Evolutionary conservation across 2,888 invertebrate genomes (phyloP).

Genomic region (Drosophila infuscata): DNA sequence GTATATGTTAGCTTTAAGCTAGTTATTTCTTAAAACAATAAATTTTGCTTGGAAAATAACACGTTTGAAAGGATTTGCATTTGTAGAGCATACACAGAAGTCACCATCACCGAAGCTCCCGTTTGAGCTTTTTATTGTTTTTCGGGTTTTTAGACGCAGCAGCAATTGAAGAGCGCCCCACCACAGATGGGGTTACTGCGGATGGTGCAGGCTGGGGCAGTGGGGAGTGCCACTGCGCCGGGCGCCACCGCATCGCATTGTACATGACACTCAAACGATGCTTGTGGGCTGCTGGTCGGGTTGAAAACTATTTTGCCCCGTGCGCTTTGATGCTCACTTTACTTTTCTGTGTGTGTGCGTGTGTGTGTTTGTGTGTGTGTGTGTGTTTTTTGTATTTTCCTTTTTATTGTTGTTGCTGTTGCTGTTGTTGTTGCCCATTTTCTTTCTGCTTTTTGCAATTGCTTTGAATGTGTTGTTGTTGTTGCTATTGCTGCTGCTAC

Average conservation of each 20-base stretch:
- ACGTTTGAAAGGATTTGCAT: neutral
- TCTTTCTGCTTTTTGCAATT: conserved; percentile 51
- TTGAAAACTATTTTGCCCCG: conserved; percentile 75
- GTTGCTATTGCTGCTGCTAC: conserved; percentile 28
- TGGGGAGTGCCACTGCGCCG: conserved; percentile 33
- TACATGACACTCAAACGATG: conserved; percentile 61
- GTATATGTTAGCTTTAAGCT: neutral
- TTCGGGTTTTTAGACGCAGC: conserved; percentile 78
- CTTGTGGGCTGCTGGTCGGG: conserved; percentile 65
- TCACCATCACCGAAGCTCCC: conserved; percentile 21
- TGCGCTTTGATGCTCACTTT: conserved; percentile 77
- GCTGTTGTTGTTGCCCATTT: conserved; percentile 22
- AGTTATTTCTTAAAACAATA: neutral
- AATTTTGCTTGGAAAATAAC: neutral
- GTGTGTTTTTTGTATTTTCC: conserved; percentile 32
- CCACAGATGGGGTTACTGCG: conserved; percentile 25
- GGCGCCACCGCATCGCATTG: conserved; percentile 47
- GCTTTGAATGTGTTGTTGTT: conserved; percentile 48
- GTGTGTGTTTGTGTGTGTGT: conserved; percentile 21
- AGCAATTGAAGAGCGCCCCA: conserved; percentile 61
- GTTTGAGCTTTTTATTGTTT: conserved; percentile 73
- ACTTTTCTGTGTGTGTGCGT: conserved; percentile 51
- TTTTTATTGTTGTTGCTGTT: conserved; percentile 32
- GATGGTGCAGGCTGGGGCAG: conserved; percentile 15
- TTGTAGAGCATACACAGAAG: conserved; percentile 36